phyloP scores from a whole-genome alignment of 2,888 invertebrate genomes.

The Epinotia demarniana region DNA sequence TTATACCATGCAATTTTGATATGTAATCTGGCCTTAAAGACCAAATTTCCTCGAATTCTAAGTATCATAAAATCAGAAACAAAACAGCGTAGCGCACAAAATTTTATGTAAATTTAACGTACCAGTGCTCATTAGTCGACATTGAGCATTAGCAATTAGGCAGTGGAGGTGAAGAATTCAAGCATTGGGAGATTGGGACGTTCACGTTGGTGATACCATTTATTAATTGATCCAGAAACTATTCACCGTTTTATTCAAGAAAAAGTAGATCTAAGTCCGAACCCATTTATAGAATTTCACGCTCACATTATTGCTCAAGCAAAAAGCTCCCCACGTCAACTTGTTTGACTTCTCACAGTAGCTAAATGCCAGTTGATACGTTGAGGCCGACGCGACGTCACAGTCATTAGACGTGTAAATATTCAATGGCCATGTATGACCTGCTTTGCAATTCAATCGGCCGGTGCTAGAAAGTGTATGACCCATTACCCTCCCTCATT shows the following conservation, averaged over 20 bases:
- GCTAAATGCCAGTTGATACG: constrained; percentile 68
- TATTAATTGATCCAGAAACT: not conserved
- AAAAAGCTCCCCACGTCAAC: constrained; percentile 51
- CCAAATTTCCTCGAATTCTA: too few relatives aligned
- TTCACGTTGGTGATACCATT: not conserved
- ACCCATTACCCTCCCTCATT: constrained; percentile 69
- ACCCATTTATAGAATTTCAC: not conserved
- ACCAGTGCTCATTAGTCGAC: too few relatives aligned
- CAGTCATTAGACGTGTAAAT: constrained; percentile 74
- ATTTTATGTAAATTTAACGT: too few relatives aligned
- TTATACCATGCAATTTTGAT: too few relatives aligned
- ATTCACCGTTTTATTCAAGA: not conserved
- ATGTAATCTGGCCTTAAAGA: too few relatives aligned
- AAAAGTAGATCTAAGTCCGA: not conserved
- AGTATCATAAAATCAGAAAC: too few relatives aligned
- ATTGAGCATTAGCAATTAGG: too few relatives aligned
- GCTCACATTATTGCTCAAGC: constrained; percentile 28
- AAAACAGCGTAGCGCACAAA: too few relatives aligned
- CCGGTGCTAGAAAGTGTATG: constrained; percentile 68
- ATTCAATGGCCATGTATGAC: constrained; percentile 68
- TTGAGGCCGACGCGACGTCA: constrained; percentile 65
- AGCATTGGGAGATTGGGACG: too few relatives aligned
- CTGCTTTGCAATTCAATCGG: constrained; percentile 77
- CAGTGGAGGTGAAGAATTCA: too few relatives aligned
- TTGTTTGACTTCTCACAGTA: constrained; percentile 63